Percentiles rank a stretch among this genome's conserved stretches.
These are phyloP conservation scores for Takifugu ocellatus DNA, from an alignment of 2,797 vertebrate genomes.

Conservation along the genomic window DNA sequence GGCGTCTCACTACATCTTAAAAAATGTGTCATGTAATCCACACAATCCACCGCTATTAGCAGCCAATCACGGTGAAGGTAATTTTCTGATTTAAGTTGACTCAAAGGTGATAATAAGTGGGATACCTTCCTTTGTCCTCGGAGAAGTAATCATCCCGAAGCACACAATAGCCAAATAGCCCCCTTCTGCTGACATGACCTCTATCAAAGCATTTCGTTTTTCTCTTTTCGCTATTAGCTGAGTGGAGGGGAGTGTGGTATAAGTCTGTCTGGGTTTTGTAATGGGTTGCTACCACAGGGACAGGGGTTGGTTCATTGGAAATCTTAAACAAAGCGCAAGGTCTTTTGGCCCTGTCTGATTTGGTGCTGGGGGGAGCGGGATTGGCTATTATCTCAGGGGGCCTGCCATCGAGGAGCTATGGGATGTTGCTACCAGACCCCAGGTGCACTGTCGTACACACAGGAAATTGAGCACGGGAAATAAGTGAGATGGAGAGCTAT, in stretches of 20 bases:
- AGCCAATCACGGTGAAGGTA: slow-evolving; percentile 31
- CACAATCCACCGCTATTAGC: slow-evolving; percentile 40
- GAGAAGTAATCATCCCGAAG: slow-evolving; percentile 39
- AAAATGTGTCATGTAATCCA: slow-evolving; percentile 13
- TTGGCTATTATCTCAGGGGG: slow-evolving; percentile 66
- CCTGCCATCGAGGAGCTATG: slow-evolving; percentile 34
- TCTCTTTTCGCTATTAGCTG: slow-evolving; percentile 34
- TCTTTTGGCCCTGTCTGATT: slow-evolving; percentile 65
- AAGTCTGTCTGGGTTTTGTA: slow-evolving; percentile 56
- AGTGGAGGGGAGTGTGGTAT: slow-evolving; percentile 52
- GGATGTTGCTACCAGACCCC: slow-evolving; percentile 62
- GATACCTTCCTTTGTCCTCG: slow-evolving; percentile 26
- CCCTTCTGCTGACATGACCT: slow-evolving; percentile 41
- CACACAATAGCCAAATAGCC: slow-evolving; percentile 43
- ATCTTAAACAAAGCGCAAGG: slow-evolving; percentile 70
- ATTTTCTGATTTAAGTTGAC: slow-evolving; percentile 41
- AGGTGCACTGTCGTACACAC: slow-evolving; percentile 69
- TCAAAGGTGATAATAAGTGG: slow-evolving; percentile 33
- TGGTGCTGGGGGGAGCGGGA: slow-evolving; percentile 49
- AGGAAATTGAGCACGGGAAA: slow-evolving; percentile 78
- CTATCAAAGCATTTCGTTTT: slow-evolving; percentile 20
- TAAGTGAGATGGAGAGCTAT: slow-evolving; percentile 79
- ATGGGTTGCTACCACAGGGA: slow-evolving; percentile 55
- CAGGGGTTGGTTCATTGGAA: slow-evolving; percentile 66
- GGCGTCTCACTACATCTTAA: slow-evolving; percentile 34